Base-by-base conservation (phyloP, 2,113 vertebrate genomes). In the Nyctibius bracteatus region DNA sequence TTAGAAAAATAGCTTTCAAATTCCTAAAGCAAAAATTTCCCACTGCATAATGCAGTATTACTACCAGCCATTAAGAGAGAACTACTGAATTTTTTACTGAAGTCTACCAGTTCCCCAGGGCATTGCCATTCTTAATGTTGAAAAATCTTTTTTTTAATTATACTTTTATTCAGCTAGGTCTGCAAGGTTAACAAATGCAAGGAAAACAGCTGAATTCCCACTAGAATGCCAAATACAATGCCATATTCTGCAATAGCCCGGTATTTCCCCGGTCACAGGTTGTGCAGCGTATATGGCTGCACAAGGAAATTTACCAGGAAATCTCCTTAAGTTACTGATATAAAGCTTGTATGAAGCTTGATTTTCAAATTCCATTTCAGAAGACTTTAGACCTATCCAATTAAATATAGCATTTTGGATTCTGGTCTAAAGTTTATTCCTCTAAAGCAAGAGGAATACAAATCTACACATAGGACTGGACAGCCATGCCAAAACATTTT, bases 401-500 rank as follows among this genome's bases (percentile, higher is more conserved):
- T 44, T 75, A 30, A 86, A 62, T 9, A 74, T 0, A 55, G 31
- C 19, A 37, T 51, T 49, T 55, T 51, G 16, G 43, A 57, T 49
- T 86, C 52, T 4, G 3, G 7, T 65, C 30, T 54, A 14, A 86
- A 41, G 20, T 58, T 80, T 63, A 62, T 27, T 80, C 14, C 24
- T 63, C n/a, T 54, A 81, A 81, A 65, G 10, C 13, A 81, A 79
- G 35, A 65, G 8, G 18, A 71, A 52, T 41, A 49, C 7, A 84
- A 70, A 65, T n/a, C 46, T 43, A 61, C 14, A 54, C 14, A 33
- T 3, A 83, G 28, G 14, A 54, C 13, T 58, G 11, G 20, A 68
- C 0, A 0, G 15, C 4, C 39, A 51, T 2, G 12, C 4, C 41
- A 47, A 70, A 78, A 43, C 5, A 37, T 52, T 73, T 85, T 72